Evolutionary conservation across 1,140 invertebrate genomes (phyloP).

Genomic region (Hyphantria cunea): DNA sequence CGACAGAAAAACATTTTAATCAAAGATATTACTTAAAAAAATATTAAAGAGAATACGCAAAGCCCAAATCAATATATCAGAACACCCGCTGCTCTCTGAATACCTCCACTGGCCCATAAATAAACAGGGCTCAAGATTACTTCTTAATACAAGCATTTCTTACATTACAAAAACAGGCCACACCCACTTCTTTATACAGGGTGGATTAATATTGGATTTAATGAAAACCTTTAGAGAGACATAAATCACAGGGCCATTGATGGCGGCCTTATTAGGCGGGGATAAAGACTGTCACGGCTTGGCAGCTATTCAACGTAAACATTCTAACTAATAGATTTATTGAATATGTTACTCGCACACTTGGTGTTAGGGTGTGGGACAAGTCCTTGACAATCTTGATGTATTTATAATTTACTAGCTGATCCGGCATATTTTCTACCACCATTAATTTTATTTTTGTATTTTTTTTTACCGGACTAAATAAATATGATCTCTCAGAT

Average conservation of each 20-base stretch:
- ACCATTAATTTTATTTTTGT: too few species aligned
- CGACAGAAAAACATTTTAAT: too few species aligned
- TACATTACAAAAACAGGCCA: constrained; percentile 1
- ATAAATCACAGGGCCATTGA: constrained; percentile 47
- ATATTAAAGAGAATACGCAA: neutral
- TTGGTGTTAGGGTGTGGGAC: neutral
- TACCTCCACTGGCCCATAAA: neutral
- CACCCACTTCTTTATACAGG: constrained; percentile 8
- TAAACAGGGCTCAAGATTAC: neutral
- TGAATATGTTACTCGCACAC: constrained; percentile 23
- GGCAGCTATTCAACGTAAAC: constrained; percentile 38
- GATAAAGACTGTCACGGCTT: constrained; percentile 21
- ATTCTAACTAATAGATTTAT: constrained; percentile 52
- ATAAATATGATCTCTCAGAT: too few species aligned
- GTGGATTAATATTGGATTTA: constrained; percentile 28
- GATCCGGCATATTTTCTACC: too few species aligned
- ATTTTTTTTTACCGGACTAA: too few species aligned
- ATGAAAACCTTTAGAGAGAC: constrained; percentile 36
- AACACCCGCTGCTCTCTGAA: too few species aligned
- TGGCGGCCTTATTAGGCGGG: constrained; percentile 42
- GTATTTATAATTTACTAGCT: too few species aligned
- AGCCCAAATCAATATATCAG: neutral
- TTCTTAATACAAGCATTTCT: constrained; percentile 4
- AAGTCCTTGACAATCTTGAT: too few species aligned
- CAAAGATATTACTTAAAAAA: too few species aligned